phyloP scores from a whole-genome alignment of 1,140 invertebrate genomes.

The Araneus ventricosus region DNA sequence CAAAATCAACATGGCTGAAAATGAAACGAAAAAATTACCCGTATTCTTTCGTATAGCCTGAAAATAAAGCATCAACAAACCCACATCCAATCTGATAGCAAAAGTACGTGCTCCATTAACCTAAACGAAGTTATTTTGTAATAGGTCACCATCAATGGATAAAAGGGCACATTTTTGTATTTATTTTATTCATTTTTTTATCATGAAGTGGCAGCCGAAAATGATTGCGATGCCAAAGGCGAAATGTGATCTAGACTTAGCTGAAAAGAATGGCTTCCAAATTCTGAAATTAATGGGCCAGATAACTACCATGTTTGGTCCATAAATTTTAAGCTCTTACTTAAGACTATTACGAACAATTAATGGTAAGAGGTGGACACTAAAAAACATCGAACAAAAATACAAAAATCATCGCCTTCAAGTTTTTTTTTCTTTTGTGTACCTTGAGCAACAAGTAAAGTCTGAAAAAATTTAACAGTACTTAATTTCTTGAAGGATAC shows the following conservation, averaged over 20 bases:
- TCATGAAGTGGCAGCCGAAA: background rate
- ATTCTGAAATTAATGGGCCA: too few species aligned
- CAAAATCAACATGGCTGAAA: background rate
- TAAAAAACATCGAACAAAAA: too few species aligned
- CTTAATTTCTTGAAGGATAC: too few species aligned
- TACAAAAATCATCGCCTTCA: too few species aligned
- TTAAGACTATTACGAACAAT: too few species aligned
- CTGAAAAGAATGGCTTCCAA: background rate
- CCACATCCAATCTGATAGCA: background rate
- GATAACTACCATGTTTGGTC: too few species aligned
- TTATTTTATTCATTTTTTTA: background rate
- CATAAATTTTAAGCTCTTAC: too few species aligned
- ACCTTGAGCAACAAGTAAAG: too few species aligned
- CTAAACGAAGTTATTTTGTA: background rate
- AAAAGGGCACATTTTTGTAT: background rate
- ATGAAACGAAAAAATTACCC: background rate
- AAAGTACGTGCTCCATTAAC: slow-evolving; percentile 1
- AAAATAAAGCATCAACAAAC: background rate
- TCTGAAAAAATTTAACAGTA: too few species aligned
- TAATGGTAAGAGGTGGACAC: too few species aligned
- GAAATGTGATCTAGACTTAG: background rate
- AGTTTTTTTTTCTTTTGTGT: too few species aligned
- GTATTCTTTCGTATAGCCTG: background rate
- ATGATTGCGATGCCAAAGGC: background rate
- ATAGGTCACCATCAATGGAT: background rate